These are phyloP conservation scores for Brotogeris chrysoptera DNA, from an alignment of 2,797 vertebrate genomes.

Conservation along the genomic window DNA sequence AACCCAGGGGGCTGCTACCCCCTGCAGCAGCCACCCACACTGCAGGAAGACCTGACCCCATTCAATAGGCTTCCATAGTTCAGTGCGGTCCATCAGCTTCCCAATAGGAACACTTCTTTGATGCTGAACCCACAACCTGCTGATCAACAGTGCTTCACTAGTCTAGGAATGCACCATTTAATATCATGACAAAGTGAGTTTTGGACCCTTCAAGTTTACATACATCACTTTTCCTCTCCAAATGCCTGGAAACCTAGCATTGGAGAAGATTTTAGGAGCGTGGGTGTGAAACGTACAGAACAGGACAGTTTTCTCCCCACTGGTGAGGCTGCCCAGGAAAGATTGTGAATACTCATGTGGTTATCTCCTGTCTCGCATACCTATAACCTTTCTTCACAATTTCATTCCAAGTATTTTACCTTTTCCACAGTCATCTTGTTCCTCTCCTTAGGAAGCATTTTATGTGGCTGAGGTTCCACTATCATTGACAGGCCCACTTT, in stretches of 20 bases:
- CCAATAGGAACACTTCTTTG: accelerated
- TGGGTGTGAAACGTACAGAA: not conserved
- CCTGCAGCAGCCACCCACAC: not conserved
- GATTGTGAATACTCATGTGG: not conserved
- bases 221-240: not conserved
- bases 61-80: accelerated
- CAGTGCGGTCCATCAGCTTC: not conserved
- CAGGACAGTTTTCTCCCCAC: not conserved
- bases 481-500: not conserved
- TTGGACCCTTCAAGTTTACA: not conserved
- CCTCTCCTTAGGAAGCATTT: not conserved
- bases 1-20: not conserved
- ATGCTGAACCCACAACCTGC: not conserved
- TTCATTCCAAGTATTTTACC: not conserved
- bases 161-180: not conserved
- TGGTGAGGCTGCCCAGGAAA: not conserved
- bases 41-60: not conserved
- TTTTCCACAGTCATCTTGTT: not conserved
- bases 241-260: not conserved
- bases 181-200: not conserved
- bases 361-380: not conserved
- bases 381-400: not conserved
- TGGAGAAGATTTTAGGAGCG: not conserved
- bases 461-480: not conserved
- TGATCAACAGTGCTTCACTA: not conserved